Base-by-base conservation (phyloP, 2,888 invertebrate genomes). In the Tortricodes alternella region DNA sequence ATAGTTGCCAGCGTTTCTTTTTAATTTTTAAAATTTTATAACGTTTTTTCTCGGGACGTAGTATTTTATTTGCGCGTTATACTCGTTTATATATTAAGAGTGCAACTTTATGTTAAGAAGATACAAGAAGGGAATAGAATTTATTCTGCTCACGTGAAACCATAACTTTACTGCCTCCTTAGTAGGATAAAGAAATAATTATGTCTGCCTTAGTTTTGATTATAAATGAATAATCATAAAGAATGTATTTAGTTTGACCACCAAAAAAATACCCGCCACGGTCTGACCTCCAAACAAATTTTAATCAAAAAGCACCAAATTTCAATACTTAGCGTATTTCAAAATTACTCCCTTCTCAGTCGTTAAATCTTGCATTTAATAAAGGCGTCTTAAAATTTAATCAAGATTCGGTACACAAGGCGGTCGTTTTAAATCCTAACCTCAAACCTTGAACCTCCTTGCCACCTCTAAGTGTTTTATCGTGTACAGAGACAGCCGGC, bases 301-400 rank as follows among this genome's bases (percentile, higher is more conserved):
- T n/a, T n/a, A n/a, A 9, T 29, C 11, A 34, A 11, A 11, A 7
- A 7, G 7, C 34, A 7, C 13, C 13, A 13, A 13, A 15, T 23
- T 41, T 64, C 63, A 68, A 67, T 64, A 41, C 21, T 15, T n/a
- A n/a, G n/a, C n/a, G n/a, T n/a, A n/a, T n/a, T 16, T 3, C 4
- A 16, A 29, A 29, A 29, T 27, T 44, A 7, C 18, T 16, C 37
- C 37, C 4, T n/a, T 5, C 27, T n/a, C 18, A 18, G 27, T 29
- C 43, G 43, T 27, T 44, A 11, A 23, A n/a, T 44, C 29, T 44
- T 9, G 6, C 29, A 44, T 44, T 44, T 29, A 44, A 44, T 44
- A 29, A 24, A 23, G 23, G 2, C 18, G 29, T 44, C 44, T 44
- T 44, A 44, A 29, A 44, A 29, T 44, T 44, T 43, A 43, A 43